These are phyloP conservation scores for Planococcus citri DNA, from an alignment of 1,140 invertebrate species.

Conservation along the genomic window DNA sequence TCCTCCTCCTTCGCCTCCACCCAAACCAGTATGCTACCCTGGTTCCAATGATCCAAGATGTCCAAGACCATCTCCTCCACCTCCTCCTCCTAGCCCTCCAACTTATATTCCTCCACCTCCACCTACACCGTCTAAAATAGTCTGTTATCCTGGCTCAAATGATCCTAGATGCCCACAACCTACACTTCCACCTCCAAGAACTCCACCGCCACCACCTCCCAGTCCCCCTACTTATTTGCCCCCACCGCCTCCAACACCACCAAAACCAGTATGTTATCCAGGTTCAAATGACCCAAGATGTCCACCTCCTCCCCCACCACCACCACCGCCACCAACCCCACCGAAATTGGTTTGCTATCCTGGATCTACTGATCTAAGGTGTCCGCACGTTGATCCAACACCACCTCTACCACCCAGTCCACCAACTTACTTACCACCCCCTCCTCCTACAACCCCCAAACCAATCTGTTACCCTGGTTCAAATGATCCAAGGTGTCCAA, in stretches of 20 bases:
- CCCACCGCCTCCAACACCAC: constrained; percentile 26
- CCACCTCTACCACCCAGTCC: neutral
- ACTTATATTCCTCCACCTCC: constrained; percentile 25
- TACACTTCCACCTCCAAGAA: constrained; percentile 32
- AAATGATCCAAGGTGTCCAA: constrained; percentile 34
- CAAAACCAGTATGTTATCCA: constrained; percentile 27
- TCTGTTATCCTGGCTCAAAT: constrained; percentile 36
- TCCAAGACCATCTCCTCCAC: constrained; percentile 29
- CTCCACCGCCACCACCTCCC: constrained; percentile 24
- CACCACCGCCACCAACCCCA: constrained; percentile 30
- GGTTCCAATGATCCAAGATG: constrained; percentile 35
- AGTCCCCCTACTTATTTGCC: constrained; percentile 26
- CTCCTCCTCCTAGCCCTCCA: constrained; percentile 27
- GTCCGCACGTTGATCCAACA: constrained; percentile 22
- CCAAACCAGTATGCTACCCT: constrained; percentile 29
- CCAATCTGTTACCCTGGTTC: constrained; percentile 32
- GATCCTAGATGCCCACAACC: constrained; percentile 38
- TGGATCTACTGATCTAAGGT: constrained; percentile 28
- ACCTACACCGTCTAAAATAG: constrained; percentile 27
- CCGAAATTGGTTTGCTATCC: constrained; percentile 27
- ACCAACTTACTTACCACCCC: constrained; percentile 23
- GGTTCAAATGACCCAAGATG: constrained; percentile 31
- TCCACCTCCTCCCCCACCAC: constrained; percentile 25
- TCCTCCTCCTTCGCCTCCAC: constrained; percentile 24
- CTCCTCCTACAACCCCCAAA: constrained; percentile 26